phyloP scores from a whole-genome alignment of 2,113 vertebrate genomes.

The Tachysurus vachellii region DNA sequence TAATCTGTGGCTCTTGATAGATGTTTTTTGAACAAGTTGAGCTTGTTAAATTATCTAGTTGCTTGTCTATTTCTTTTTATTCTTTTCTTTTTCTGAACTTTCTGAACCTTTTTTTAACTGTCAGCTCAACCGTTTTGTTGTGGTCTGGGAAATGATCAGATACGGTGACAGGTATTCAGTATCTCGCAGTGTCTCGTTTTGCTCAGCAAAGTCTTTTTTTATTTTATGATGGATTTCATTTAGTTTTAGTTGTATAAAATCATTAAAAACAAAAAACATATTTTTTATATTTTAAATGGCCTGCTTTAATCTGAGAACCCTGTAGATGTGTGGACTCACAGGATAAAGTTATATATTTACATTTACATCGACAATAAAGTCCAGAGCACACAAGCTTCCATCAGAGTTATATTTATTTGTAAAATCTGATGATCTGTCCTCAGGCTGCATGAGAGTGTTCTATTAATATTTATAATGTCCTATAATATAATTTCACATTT shows the following conservation, averaged over 20 bases:
- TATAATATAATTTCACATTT: background rate
- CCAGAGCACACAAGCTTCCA: background rate
- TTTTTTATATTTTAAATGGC: background rate
- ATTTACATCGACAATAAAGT: background rate
- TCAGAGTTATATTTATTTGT: background rate
- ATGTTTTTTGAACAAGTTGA: background rate
- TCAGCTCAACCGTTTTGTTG: background rate
- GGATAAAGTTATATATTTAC: background rate
- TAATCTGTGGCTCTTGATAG: background rate
- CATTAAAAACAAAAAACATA: background rate
- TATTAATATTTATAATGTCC: no score
- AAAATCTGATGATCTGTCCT: background rate
- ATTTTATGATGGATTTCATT: background rate
- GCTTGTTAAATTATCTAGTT: background rate
- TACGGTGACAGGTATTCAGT: background rate
- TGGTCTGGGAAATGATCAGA: background rate
- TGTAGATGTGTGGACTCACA: background rate
- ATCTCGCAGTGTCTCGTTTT: background rate
- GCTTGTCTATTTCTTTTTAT: background rate
- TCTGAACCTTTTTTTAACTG: background rate
- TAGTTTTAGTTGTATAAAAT: background rate
- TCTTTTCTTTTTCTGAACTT: background rate
- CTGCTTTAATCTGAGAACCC: background rate
- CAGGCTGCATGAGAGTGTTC: background rate
- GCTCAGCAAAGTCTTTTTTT: background rate